Base-by-base conservation (phyloP, 2,888 invertebrate genomes). In the Metellina segmentata region DNA sequence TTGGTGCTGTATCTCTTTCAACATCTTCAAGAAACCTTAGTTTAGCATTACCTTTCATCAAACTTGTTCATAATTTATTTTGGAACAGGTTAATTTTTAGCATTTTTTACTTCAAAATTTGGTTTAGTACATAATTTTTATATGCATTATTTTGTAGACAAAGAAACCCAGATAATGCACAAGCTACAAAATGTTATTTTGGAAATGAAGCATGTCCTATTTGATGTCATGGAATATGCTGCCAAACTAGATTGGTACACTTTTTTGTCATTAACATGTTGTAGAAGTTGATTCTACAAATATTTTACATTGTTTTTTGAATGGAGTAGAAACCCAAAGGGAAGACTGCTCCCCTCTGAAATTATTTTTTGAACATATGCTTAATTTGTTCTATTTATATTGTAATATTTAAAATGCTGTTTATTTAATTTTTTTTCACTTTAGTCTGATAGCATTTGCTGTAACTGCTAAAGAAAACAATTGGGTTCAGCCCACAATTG, bases 131-230 rank as follows among this genome's bases (percentile, higher is more conserved):
- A 53, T 34, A 34, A 34, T 34, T 34, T 34, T 34, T 34, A 1
- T 49, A 51, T 52, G 0, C 16, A 48, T 70, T 70, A 70, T 85
- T 51, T 88, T 89, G 16, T 96, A 94, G 97, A 97, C 91, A 96
- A 97, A 93, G 98, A 98, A 95, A 97, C 97, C 6, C 95, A 96
- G 89, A 97, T 98, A 94, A 96, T 98, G 96, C 96, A 97, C 94
- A 95, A 96, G 13, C 95, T 97, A 75, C 96, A 97, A 8, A 95
- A 96, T 90, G 96, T 96, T 90, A 95, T 97, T 48, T 95, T 96
- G 93, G 96, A 96, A 92, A 95, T 96, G 93, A 95, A 96, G 51
- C 95, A 95, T 81, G 94, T 96, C 0, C 95, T 97, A 5, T 94
- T 96, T 0, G 95, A 95, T 16, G 95, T 97, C 49, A 95, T 96